Conservation (phyloP, 2,888 invertebrate species). For the Choreutis nemorana region DNA sequence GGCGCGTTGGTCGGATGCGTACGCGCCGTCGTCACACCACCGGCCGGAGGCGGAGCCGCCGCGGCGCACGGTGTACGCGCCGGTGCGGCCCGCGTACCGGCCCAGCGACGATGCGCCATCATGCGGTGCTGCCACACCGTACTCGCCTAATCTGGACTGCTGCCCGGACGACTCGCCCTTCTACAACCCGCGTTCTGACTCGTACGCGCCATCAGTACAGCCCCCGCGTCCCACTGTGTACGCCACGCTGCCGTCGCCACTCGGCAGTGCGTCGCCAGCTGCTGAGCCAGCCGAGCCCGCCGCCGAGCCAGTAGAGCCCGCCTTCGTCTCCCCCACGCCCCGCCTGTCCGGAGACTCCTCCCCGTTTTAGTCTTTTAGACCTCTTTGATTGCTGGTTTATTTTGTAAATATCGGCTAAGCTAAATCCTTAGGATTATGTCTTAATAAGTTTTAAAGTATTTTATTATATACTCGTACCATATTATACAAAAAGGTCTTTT, state of each 20-base stretch:
- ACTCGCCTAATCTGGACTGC: slow-evolving; percentile 54
- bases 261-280: slow-evolving; percentile 44
- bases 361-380: slow-evolving; percentile 2
- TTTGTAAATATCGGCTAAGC: slow-evolving; percentile 54
- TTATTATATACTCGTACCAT: slow-evolving; percentile 55
- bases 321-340: slow-evolving; percentile 23
- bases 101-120: slow-evolving; percentile 62
- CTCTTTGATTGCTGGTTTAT: too few species aligned
- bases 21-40: slow-evolving; percentile 71
- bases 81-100: slow-evolving; percentile 49
- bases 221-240: slow-evolving; percentile 59
- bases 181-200: slow-evolving; percentile 60
- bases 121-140: slow-evolving; percentile 59
- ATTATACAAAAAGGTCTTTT: slow-evolving; percentile 28
- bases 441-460: slow-evolving; percentile 61
- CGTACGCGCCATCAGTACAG: slow-evolving; percentile 59
- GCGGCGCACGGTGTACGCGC: slow-evolving; percentile 58
- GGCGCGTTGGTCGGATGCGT: slow-evolving; percentile 70
- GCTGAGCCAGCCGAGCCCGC: slow-evolving; percentile 48
- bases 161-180: slow-evolving; percentile 57
- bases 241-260: slow-evolving; percentile 55
- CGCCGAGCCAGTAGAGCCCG: slow-evolving; percentile 32
- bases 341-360: too few species aligned
- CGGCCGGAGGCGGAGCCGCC: slow-evolving; percentile 64
- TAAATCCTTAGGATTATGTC: slow-evolving; percentile 59